These are phyloP conservation scores for Xenopus laevis DNA, from an alignment of 2,113 vertebrate species.

Conservation along the genomic window DNA sequence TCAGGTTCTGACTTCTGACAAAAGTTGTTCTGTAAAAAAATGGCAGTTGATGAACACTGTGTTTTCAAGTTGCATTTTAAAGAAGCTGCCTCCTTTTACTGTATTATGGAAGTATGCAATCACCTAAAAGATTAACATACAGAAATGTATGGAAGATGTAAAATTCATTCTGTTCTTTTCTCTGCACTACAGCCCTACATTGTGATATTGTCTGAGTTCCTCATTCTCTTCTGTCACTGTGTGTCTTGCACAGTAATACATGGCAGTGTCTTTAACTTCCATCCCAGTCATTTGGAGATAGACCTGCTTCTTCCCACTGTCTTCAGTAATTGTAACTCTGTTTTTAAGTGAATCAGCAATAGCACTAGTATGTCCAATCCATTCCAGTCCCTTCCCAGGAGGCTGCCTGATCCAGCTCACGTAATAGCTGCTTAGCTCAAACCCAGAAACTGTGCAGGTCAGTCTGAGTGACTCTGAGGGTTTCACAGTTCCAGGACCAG, in stretches of 20 bases:
- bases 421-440: neutral
- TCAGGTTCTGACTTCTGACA: too few species aligned
- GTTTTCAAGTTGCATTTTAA: too few species aligned
- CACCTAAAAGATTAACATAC: too few species aligned
- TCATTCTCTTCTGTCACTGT: conserved; percentile 4
- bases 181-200: neutral
- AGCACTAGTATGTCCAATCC: neutral
- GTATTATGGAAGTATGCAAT: too few species aligned
- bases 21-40: too few species aligned
- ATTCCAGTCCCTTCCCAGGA: conserved; percentile 16
- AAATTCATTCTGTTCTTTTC: too few species aligned
- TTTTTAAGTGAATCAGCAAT: neutral
- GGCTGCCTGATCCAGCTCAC: conserved; percentile 15
- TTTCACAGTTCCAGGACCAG: conserved; percentile 13
- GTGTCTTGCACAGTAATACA: conserved; percentile 7
- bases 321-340: neutral
- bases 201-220: neutral
- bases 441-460: conserved; percentile 12
- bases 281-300: neutral
- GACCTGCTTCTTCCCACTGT: neutral
- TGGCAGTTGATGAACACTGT: too few species aligned
- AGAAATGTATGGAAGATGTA: too few species aligned
- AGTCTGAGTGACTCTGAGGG: conserved; percentile 16
- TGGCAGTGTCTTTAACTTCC: conserved; percentile 17
- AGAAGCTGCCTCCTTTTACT: too few species aligned